Evolutionary conservation across 2,113 vertebrate species (phyloP).

Genomic region (Takifugu bimaculatus): DNA sequence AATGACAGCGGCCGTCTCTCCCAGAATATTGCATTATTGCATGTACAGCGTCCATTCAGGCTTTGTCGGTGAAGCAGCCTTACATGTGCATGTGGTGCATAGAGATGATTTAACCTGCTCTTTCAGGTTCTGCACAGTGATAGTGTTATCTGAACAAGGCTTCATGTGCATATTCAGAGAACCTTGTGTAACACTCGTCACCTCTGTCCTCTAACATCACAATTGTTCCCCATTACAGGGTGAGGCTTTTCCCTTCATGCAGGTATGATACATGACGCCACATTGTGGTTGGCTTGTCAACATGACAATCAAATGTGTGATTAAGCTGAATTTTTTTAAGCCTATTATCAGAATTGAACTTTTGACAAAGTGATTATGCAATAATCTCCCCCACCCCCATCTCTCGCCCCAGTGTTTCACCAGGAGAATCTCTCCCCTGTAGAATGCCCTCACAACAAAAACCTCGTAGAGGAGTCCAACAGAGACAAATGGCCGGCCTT

Average conservation of each 20-base stretch:
- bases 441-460: slow-evolving; percentile 12
- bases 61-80: slow-evolving; percentile 36
- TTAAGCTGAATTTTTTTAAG: too few relatives aligned
- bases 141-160: slow-evolving; percentile 33
- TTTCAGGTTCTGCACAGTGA: slow-evolving; percentile 40
- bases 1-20: slow-evolving; percentile 27
- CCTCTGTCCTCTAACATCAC: too few relatives aligned
- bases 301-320: too few relatives aligned
- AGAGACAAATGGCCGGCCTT: slow-evolving; percentile 31
- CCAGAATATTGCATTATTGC: slow-evolving; percentile 30
- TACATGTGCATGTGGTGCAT: slow-evolving; percentile 54
- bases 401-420: slow-evolving; percentile 1
- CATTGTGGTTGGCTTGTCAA: too few relatives aligned
- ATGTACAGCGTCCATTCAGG: slow-evolving; percentile 42
- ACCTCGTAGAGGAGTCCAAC: neutral
- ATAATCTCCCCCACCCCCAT: neutral
- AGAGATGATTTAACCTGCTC: slow-evolving; percentile 50
- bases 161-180: slow-evolving; percentile 4
- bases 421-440: slow-evolving; percentile 19
- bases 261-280: too few relatives aligned
- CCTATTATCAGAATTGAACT: too few relatives aligned
- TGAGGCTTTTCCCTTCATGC: too few relatives aligned
- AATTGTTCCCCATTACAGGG: too few relatives aligned
- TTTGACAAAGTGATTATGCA: too few relatives aligned
- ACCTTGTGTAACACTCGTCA: too few relatives aligned